phyloP scores from a whole-genome alignment of 2,113 vertebrate genomes.

The Spea bombifrons region DNA sequence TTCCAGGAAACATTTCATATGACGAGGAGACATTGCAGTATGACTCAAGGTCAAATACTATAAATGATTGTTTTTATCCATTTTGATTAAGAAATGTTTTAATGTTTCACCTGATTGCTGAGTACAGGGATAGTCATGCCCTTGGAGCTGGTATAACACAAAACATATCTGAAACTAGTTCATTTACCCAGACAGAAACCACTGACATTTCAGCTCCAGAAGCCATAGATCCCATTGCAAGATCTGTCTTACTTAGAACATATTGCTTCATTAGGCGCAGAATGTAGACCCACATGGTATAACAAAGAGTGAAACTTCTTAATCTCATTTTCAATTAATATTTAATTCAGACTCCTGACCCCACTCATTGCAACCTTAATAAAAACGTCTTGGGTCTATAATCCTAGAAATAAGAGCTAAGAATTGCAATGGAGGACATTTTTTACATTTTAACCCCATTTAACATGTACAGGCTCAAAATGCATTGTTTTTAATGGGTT shows the following conservation, averaged over 20 bases:
- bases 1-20: slow-evolving; percentile 13
- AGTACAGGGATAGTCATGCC: slow-evolving; percentile 15
- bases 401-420: not conserved
- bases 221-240: not conserved
- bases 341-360: not conserved
- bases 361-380: not conserved
- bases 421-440: too few species aligned
- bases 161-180: slow-evolving; percentile 14
- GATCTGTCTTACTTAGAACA: not conserved
- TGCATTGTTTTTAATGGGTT: too few species aligned
- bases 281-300: not conserved
- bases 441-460: too few species aligned
- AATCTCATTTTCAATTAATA: not conserved
- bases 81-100: slow-evolving; percentile 20
- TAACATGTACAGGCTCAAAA: too few species aligned
- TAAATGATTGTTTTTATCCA: slow-evolving; percentile 32
- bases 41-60: slow-evolving; percentile 27
- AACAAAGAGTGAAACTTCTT: not conserved
- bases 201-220: not conserved
- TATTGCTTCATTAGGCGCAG: slow-evolving; percentile 8
- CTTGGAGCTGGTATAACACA: not conserved
- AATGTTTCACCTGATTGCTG: not conserved
- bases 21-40: not conserved
- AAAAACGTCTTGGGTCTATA: not conserved
- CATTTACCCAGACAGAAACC: not conserved